A percentile compares a stretch with the other conserved stretches of the same genome.
Conservation (phyloP, 2,888 invertebrate genomes). For the Cordylochernes scorpioides region DNA sequence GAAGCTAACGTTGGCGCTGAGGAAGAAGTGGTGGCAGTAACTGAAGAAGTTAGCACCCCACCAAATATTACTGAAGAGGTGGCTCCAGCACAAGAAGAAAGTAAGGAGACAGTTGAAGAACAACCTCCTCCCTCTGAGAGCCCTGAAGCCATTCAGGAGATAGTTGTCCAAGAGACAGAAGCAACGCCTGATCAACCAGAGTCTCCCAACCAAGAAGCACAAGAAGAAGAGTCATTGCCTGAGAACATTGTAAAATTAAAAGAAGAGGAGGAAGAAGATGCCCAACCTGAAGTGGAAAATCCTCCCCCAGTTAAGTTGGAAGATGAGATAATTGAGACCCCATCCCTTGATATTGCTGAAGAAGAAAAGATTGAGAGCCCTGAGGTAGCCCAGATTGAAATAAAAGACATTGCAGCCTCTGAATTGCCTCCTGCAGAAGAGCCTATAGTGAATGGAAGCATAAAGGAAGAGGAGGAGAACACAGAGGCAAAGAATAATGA, state of each 20-base stretch:
- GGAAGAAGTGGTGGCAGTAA: conserved; percentile 1
- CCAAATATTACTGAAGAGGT: neutral
- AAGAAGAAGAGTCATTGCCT: neutral
- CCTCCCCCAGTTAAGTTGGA: conserved; percentile 2
- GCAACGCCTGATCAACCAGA: conserved; percentile 2
- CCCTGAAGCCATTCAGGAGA: conserved; percentile 3
- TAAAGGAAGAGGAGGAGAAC: conserved; percentile 1
- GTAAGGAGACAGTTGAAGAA: neutral
- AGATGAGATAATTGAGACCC: neutral
- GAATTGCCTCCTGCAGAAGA: too few species aligned
- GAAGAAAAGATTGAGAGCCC: conserved; percentile 19
- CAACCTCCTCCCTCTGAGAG: neutral
- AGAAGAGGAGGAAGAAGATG: conserved; percentile 7
- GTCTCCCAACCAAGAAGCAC: conserved; percentile 8
- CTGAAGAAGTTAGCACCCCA: neutral
- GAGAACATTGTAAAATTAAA: conserved; percentile 3
- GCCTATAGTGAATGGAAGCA: too few species aligned
- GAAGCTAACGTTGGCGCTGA: neutral
- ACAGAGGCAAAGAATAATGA: conserved; percentile 1
- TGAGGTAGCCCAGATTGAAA: conserved; percentile 1
- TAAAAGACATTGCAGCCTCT: too few species aligned
- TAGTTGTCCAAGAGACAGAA: conserved; percentile 1
- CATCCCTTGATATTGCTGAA: conserved; percentile 19
- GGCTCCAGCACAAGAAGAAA: neutral
- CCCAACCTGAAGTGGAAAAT: too few species aligned